phyloP scores from a whole-genome alignment of 2,113 vertebrate genomes.

The Ginglymostoma cirratum region DNA sequence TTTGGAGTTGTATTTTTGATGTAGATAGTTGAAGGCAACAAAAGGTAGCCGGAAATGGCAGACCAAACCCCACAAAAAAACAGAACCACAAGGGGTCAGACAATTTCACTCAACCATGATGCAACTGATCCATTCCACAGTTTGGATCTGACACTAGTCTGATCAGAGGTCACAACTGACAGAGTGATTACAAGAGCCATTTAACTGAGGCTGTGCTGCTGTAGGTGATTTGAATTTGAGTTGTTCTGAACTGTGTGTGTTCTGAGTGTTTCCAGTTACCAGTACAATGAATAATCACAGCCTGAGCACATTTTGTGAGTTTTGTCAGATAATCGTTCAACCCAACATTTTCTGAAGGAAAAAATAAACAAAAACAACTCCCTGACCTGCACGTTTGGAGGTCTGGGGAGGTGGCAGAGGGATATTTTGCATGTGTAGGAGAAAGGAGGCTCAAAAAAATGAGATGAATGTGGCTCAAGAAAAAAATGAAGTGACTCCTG shows the following conservation, averaged over 20 bases:
- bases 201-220: neutral
- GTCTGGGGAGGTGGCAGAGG: too few relatives aligned
- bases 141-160: neutral
- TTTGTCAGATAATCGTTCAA: neutral
- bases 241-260: neutral
- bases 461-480: neutral
- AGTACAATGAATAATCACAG: neutral
- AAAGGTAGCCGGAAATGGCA: neutral
- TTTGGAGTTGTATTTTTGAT: neutral
- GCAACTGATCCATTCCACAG: neutral
- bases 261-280: neutral
- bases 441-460: neutral
- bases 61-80: neutral
- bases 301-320: neutral
- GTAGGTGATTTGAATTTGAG: neutral
- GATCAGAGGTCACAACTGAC: neutral
- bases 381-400: neutral
- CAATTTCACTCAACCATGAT: neutral
- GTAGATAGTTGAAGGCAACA: neutral
- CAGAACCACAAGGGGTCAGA: neutral
- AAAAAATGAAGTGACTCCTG: too few relatives aligned
- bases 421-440: too few relatives aligned
- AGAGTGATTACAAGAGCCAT: neutral
- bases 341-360: neutral
- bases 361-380: neutral